Base-by-base conservation (phyloP, 2,797 vertebrate species). In the Cheirogaleus major region DNA sequence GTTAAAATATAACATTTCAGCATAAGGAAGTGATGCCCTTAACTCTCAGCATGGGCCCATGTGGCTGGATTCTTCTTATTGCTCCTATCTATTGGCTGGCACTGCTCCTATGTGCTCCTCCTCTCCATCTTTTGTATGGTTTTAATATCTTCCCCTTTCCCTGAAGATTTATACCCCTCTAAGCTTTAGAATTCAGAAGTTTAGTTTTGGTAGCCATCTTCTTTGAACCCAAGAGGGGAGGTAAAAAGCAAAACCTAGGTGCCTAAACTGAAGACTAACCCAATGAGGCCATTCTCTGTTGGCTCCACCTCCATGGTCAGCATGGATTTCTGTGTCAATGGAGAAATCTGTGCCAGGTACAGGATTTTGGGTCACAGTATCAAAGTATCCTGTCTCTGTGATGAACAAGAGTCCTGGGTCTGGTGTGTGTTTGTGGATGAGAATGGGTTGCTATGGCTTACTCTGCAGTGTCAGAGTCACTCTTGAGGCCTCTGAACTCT, bases 121-220 rank as follows among this genome's bases (percentile, higher is more conserved):
- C 83, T 87, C 80, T 89, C 23, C 41, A 84, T 57, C 23, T 69
- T 91, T 86, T 87, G 45, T 75, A 32, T 75, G 20, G 63, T 81
- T 93, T 38, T 83, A 79, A 41, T 89, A 92, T 63, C 63, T 72
- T 14, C 7, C 22, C 35, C 43, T 88, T 69, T 41, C 35, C 35
- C 38, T 9, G 20, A 55, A 95, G 57, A 10, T 70, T 65, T 79
- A 59, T 73, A 13, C 7, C 52, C 20, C 87, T 91, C 17, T 83
- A 65, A 45, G 38, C 25, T 96, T 91, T 86, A 55, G 27, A 94
- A 87, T 55, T 96, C 45, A 80, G 73, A 94, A 82, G 9, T 75
- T 87, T 87, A 43, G 27, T 27, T 89, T 80, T 82, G 69, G 80
- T 82, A 76, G 50, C 80, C 20, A 27, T 76, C 23, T 63, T 43